Base-by-base conservation (phyloP, 23 tunicate genomes). In the Halocynthia aurantium region DNA sequence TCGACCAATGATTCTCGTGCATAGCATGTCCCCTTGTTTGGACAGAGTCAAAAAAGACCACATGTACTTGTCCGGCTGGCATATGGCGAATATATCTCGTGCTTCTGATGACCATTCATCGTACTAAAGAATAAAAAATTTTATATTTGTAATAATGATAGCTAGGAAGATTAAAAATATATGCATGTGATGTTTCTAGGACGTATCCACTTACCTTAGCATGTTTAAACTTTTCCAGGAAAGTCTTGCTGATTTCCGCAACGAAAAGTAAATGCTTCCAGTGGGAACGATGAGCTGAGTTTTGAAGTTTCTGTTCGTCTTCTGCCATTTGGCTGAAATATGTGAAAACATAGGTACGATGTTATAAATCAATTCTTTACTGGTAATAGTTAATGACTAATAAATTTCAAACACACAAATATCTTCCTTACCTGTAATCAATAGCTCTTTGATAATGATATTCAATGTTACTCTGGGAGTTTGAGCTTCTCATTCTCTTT, bases 101-200 rank as follows among this genome's bases (percentile, higher is more conserved):
- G 96, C 96, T 57, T 89, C 96, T 8, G 88, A 84, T 6, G 88
- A 84, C 96, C 96, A 89, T 84, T 89, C 96, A 57, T 89, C 96
- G 84, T 89, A 89, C 95, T 88, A 74, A 19, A 58, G 0, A 56
- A 81, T 7, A 5, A 72, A 9, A 81, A 67, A 62, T 10, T 17
- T 61, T 22, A 77, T 5, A 6, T 17, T 31, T 31, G 44, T 31
- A 31, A 31, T 31, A 31, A 31, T 31, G 44, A 31, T 31, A 31
- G 44, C 44, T 31, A 31, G 44, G 44, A 31, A 31, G 4, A 31
- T 31, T 1, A 31, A 31, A 31, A 31, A 31, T 31, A 31, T 31
- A 31, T 31, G 44, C 44, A 31, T 31, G 44, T 31, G 4, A 31
- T 31, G 44, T 31, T 31, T 31, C 44, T 31, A 0, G 44, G 44